These are phyloP conservation scores for Halictus rubicundus DNA, from an alignment of 1,140 invertebrate species.

Conservation along the genomic window DNA sequence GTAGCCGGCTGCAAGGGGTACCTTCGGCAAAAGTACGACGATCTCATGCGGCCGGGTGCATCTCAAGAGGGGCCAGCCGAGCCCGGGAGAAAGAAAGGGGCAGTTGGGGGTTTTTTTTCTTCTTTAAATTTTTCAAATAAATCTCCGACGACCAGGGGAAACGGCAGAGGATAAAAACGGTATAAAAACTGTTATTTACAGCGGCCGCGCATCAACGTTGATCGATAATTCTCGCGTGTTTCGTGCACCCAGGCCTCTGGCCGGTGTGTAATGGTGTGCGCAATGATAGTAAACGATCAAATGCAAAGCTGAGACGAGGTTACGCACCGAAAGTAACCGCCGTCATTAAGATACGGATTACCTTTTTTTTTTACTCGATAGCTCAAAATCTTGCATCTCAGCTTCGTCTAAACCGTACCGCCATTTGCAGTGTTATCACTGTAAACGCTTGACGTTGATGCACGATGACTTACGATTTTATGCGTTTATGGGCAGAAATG, in stretches of 20 bases:
- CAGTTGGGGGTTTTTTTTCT: neutral
- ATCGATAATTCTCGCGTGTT: slow-evolving; percentile 52
- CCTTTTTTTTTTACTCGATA: neutral
- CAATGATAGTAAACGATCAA: slow-evolving; percentile 40
- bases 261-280: slow-evolving; percentile 26
- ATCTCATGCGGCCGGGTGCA: slow-evolving; percentile 23
- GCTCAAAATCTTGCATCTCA: no score
- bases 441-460: no score
- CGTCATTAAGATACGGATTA: neutral
- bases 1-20: slow-evolving; percentile 54
- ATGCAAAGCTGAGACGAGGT: slow-evolving; percentile 1
- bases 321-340: neutral
- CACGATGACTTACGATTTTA: no score
- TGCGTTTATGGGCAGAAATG: no score
- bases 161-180: slow-evolving; percentile 22
- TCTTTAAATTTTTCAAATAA: slow-evolving; percentile 52
- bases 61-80: neutral
- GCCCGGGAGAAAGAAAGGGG: neutral
- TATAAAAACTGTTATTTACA: slow-evolving; percentile 67
- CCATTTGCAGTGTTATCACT: no score
- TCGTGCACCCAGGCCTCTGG: no score
- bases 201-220: slow-evolving; percentile 30
- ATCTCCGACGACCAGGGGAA: slow-evolving; percentile 36
- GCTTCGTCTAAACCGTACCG: no score
- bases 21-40: slow-evolving; percentile 41